Conservation (phyloP, 2,888 invertebrate species). For the Xiphydria camelus region DNA sequence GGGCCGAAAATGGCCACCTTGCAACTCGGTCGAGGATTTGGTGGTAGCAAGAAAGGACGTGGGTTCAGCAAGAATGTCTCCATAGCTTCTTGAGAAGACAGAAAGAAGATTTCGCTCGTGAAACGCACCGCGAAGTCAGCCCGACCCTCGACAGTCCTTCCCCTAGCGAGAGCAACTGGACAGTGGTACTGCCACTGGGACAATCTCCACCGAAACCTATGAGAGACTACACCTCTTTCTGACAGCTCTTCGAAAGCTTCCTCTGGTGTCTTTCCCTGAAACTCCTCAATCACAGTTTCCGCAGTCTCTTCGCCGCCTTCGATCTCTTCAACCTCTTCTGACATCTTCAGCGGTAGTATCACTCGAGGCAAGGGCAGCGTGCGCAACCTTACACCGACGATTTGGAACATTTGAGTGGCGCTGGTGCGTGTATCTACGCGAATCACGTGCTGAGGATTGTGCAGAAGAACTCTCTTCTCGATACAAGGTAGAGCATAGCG, state of each 20-base stretch:
- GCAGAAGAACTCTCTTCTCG: constrained; percentile 60
- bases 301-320: constrained; percentile 9
- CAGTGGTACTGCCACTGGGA: constrained; percentile 67
- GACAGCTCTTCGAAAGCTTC: constrained; percentile 48
- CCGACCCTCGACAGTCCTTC: constrained; percentile 60
- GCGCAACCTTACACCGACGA: constrained; percentile 58
- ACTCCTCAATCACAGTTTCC: constrained; percentile 23
- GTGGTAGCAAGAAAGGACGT: constrained; percentile 63
- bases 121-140: constrained; percentile 64
- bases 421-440: constrained; percentile 64
- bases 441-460: constrained; percentile 62
- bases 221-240: constrained; percentile 39
- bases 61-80: constrained; percentile 66
- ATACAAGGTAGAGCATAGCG: constrained; percentile 57
- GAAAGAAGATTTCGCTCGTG: constrained; percentile 66
- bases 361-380: constrained; percentile 50
- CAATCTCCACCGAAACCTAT: constrained; percentile 57
- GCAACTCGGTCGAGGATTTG: constrained; percentile 64
- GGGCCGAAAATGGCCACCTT: constrained; percentile 67
- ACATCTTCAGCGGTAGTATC: constrained; percentile 48
- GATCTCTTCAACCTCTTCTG: constrained; percentile 17
- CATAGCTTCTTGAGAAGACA: constrained; percentile 61
- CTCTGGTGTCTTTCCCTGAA: constrained; percentile 35
- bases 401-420: constrained; percentile 59
- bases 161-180: constrained; percentile 66